Evolutionary conservation across 2,888 invertebrate genomes (phyloP).

Genomic region (Epinotia ramella): DNA sequence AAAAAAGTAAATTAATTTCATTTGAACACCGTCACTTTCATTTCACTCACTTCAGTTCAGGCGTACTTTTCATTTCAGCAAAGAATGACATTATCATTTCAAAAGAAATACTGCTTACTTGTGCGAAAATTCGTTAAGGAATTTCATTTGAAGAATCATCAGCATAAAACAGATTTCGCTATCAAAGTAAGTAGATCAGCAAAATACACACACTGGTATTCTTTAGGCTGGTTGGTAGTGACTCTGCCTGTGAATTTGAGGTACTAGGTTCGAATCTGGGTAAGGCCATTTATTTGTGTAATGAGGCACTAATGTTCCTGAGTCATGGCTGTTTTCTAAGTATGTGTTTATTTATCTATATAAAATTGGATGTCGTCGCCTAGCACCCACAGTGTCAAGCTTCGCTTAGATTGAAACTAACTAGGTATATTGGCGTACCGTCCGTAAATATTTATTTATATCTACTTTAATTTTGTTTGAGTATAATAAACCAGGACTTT

Average conservation of each 20-base stretch:
- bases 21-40: not conserved
- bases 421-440: too few species aligned
- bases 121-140: not conserved
- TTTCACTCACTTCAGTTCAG: not conserved
- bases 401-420: too few species aligned
- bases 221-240: not conserved
- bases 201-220: not conserved
- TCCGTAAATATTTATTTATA: too few species aligned
- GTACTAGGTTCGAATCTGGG: not conserved
- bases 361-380: not conserved
- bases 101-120: conserved; percentile 6
- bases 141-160: conserved; percentile 5
- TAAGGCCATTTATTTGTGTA: too few species aligned
- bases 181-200: not conserved
- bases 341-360: too few species aligned
- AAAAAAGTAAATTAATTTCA: not conserved
- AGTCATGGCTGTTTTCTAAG: too few species aligned
- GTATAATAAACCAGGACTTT: not conserved
- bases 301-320: too few species aligned
- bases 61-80: not conserved
- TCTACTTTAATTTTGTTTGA: too few species aligned
- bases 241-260: not conserved
- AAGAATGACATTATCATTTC: conserved; percentile 12
- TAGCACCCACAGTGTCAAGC: not conserved
- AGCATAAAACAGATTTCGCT: not conserved